Base-by-base conservation (phyloP, 2,888 invertebrate genomes). In the Drosophila merina region DNA sequence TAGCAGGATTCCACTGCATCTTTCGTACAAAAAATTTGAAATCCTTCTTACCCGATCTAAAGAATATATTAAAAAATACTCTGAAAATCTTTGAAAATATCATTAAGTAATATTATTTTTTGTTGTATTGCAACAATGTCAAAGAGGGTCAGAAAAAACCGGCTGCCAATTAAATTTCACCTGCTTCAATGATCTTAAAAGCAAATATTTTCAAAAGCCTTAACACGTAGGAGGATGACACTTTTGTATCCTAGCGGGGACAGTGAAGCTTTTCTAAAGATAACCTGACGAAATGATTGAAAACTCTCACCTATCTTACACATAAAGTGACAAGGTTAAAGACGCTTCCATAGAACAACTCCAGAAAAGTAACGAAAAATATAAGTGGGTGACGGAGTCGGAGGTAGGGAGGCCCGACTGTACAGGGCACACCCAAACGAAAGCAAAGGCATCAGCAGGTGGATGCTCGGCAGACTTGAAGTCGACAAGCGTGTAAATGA, bases 401-500 rank as follows among this genome's bases (percentile, higher is more conserved):
- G 20, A 25, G 44, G 14, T 25, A 44, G 4, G 10, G 44, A 49
- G 55, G 38, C 30, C 9, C 47, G 30, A 57, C 33, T 20, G 49
- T 36, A 72, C 31, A 77, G 84, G 69, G 76, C 76, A 59, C 84
- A 84, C 87, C 84, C 87, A 87, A 84, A 86, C 70, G 42, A 30
- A 9, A 20, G n/a, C 12, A 25, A 26, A 26, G 47, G 47, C 48
- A 58, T 54, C 57, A 49, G 62, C 54, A 58, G 62, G 58, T 57
- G 57, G 56, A 63, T 59, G 45, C 57, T 57, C 50, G 64, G 57
- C 66, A 75, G 79, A 86, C 81, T 79, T 72, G 76, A 75, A 80
- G 76, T 80, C 88, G 85, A 81, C 88, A 83, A 84, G 89, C 90
- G 90, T 90, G 86, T 87, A 90, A 89, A 90, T 90, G 89, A 88